Evolutionary conservation across 2,797 vertebrate genomes (phyloP).

Genomic region (Euthynnus affinis): DNA sequence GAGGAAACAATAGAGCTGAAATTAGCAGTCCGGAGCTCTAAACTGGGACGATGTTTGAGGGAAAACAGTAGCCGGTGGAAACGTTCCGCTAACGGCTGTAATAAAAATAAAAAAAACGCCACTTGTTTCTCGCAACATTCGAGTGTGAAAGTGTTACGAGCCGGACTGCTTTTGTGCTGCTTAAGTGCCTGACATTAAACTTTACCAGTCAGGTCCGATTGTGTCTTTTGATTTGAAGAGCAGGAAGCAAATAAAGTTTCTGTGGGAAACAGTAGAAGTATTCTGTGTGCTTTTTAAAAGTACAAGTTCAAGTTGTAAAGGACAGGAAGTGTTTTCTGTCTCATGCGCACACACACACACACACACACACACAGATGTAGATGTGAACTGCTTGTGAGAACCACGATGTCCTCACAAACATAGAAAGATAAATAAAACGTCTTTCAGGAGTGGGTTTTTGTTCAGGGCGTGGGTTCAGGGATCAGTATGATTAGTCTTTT

Average conservation of each 20-base stretch:
- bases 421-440: too few species aligned
- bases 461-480: too few species aligned
- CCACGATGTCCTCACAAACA: not conserved
- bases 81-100: slow-evolving; percentile 22
- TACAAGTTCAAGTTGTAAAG: slow-evolving; percentile 46
- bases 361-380: too few species aligned
- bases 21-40: slow-evolving; percentile 19
- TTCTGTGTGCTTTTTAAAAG: slow-evolving; percentile 18
- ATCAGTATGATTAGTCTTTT: too few species aligned
- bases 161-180: not conserved
- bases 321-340: slow-evolving; percentile 33
- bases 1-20: slow-evolving; percentile 39
- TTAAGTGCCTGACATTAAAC: slow-evolving; percentile 60
- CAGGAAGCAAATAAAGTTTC: slow-evolving; percentile 59
- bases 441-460: too few species aligned
- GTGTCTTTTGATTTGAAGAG: slow-evolving; percentile 42
- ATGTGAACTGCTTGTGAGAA: too few species aligned
- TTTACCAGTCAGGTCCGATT: slow-evolving; percentile 15
- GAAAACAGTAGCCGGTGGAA: not conserved
- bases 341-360: too few species aligned
- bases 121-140: not conserved
- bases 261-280: slow-evolving; percentile 45
- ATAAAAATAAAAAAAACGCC: slow-evolving; percentile 47
- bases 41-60: slow-evolving; percentile 13
- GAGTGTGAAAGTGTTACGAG: slow-evolving; percentile 28